Percentiles rank a stretch among this genome's conserved stretches.
Evolutionary conservation across 2,797 vertebrate genomes (phyloP).

Genomic region (Rhyacichthys aspro): DNA sequence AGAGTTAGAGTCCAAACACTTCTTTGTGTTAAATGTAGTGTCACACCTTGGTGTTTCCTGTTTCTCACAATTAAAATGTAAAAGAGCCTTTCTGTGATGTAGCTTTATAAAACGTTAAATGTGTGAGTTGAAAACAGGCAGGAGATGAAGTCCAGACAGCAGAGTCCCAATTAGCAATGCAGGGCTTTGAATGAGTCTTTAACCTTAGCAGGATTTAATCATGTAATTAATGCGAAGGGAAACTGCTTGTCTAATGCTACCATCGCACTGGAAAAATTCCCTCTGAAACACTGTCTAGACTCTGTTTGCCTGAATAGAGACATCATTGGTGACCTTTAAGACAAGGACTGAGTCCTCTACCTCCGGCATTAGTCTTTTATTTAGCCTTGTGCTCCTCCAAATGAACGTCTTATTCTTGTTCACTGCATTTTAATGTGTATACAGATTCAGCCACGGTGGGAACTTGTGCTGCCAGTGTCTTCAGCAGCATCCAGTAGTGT

Average conservation of each 20-base stretch:
- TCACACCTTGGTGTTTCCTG: conserved; percentile 50
- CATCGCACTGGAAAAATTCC: conserved; percentile 33
- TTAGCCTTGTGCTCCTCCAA: conserved; percentile 34
- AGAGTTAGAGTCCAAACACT: too few relatives aligned
- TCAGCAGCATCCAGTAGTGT: neutral
- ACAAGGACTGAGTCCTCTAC: conserved; percentile 46
- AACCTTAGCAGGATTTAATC: conserved; percentile 70
- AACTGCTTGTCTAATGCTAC: conserved; percentile 35
- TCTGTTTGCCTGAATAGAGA: conserved; percentile 56
- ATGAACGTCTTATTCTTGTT: conserved; percentile 54
- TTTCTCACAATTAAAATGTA: conserved; percentile 48
- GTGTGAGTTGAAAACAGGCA: conserved; percentile 20
- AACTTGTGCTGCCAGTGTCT: neutral
- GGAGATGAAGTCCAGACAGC: conserved; percentile 40
- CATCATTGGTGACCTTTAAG: conserved; percentile 69
- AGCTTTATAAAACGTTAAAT: conserved; percentile 47
- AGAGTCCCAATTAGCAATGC: conserved; percentile 65
- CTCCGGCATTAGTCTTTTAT: conserved; percentile 50
- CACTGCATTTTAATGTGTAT: conserved; percentile 2
- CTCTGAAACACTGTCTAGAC: conserved; percentile 55
- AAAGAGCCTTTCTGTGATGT: conserved; percentile 41
- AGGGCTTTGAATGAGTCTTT: conserved; percentile 63
- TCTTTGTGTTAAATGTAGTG: conserved; percentile 26
- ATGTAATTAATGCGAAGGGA: conserved; percentile 64
- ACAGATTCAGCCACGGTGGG: neutral